Percentiles rank a stretch among this genome's conserved stretches.
Conservation (phyloP, 2,113 vertebrate genomes). For the Phaetusa simplex region DNA sequence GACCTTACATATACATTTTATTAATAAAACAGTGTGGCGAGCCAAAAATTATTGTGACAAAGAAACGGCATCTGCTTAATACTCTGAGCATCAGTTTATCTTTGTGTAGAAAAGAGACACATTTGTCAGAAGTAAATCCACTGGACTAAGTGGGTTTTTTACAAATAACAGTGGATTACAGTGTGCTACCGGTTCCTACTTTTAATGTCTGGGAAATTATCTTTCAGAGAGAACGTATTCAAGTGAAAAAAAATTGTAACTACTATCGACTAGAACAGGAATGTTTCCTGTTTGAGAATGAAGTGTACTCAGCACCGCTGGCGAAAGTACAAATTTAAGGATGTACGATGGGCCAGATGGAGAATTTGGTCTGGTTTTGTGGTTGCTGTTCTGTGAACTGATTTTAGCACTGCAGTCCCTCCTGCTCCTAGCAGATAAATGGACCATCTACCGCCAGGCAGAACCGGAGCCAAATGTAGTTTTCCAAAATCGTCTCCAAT, state of each 20-base stretch:
- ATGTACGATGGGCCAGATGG: background rate
- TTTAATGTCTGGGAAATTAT: background rate
- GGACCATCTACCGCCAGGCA: background rate
- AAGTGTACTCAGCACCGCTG: background rate
- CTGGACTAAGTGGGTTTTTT: background rate
- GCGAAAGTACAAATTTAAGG: background rate
- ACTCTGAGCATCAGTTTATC: background rate
- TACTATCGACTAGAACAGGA: background rate
- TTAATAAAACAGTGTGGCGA: background rate
- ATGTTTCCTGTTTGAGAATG: background rate
- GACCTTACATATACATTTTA: background rate
- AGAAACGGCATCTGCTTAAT: background rate
- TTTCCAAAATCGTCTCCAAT: background rate
- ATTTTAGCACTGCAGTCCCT: conserved; percentile 15
- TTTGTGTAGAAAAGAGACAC: background rate
- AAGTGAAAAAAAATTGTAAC: background rate
- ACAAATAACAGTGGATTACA: background rate
- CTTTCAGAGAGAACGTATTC: background rate
- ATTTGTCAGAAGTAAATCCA: background rate
- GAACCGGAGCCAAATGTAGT: background rate
- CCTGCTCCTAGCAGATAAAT: background rate
- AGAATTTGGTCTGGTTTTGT: background rate
- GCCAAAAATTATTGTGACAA: background rate
- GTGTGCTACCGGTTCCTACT: background rate
- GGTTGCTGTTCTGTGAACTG: background rate